Conservation (phyloP, 2,888 invertebrate species). For the Dolichomitus sp. region DNA sequence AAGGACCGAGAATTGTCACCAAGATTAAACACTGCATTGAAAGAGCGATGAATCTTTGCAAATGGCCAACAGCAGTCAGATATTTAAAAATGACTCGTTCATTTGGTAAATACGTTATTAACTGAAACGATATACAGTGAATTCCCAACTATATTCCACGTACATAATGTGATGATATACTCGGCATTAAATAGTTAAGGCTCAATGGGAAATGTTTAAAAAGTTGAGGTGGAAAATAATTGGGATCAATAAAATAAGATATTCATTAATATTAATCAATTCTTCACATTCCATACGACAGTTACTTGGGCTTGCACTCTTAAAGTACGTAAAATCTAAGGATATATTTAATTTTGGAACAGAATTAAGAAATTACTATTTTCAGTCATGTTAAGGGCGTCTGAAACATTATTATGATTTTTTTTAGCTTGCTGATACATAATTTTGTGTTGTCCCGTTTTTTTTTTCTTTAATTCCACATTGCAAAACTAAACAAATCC, state of each 20-base stretch:
- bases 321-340: background rate
- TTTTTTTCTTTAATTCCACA: background rate
- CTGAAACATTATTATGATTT: no score
- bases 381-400: background rate
- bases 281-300: constrained; percentile 39
- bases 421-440: no score
- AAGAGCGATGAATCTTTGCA: constrained; percentile 26
- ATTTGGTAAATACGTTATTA: constrained; percentile 65
- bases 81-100: constrained; percentile 59
- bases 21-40: constrained; percentile 21
- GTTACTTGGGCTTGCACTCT: background rate
- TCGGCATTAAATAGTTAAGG: background rate
- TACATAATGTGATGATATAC: background rate
- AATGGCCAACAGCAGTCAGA: constrained; percentile 62
- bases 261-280: constrained; percentile 12
- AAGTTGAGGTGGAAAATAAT: constrained; percentile 12
- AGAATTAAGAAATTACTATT: background rate
- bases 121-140: constrained; percentile 31
- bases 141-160: constrained; percentile 14
- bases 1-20: constrained; percentile 29
- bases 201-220: background rate
- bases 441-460: background rate
- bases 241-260: constrained; percentile 5
- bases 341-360: background rate
- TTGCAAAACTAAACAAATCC: background rate